Evolutionary conservation across 2,888 invertebrate species (phyloP).

Genomic region (Protodeltote pygarga): DNA sequence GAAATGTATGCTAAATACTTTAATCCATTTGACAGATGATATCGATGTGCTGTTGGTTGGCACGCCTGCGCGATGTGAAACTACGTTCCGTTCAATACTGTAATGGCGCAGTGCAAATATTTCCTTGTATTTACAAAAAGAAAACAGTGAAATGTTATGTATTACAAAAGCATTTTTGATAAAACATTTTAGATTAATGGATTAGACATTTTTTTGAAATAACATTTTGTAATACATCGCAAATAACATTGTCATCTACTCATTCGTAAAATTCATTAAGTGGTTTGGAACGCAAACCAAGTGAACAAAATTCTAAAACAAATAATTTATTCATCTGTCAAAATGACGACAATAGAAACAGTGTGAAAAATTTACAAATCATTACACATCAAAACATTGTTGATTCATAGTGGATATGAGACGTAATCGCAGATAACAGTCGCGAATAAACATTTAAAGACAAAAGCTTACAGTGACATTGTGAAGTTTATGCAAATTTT

Average conservation of each 20-base stretch:
- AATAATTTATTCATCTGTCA: constrained; percentile 48
- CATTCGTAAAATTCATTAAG: too few relatives aligned
- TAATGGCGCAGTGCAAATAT: background rate
- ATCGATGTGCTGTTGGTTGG: constrained; percentile 47
- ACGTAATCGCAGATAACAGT: constrained; percentile 34
- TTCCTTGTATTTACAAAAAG: too few relatives aligned
- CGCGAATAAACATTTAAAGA: constrained; percentile 7
- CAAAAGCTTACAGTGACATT: constrained; percentile 16
- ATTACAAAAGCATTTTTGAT: too few relatives aligned
- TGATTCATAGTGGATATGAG: constrained; percentile 28
- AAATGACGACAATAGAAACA: constrained; percentile 52
- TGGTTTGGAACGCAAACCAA: constrained; percentile 44
- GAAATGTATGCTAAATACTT: constrained; percentile 7
- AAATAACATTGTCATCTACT: background rate
- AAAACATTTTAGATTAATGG: too few relatives aligned
- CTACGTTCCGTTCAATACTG: constrained; percentile 26
- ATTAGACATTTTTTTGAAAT: too few relatives aligned
- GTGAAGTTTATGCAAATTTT: constrained; percentile 14
- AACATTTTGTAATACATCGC: too few relatives aligned
- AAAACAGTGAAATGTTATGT: too few relatives aligned
- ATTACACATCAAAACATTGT: constrained; percentile 35
- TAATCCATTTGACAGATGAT: constrained; percentile 11
- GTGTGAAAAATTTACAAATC: constrained; percentile 43
- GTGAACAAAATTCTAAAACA: constrained; percentile 38
- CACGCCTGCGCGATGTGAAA: constrained; percentile 35